Evolutionary conservation across 2,888 invertebrate species (phyloP).

Genomic region (Strigamia crassipes): DNA sequence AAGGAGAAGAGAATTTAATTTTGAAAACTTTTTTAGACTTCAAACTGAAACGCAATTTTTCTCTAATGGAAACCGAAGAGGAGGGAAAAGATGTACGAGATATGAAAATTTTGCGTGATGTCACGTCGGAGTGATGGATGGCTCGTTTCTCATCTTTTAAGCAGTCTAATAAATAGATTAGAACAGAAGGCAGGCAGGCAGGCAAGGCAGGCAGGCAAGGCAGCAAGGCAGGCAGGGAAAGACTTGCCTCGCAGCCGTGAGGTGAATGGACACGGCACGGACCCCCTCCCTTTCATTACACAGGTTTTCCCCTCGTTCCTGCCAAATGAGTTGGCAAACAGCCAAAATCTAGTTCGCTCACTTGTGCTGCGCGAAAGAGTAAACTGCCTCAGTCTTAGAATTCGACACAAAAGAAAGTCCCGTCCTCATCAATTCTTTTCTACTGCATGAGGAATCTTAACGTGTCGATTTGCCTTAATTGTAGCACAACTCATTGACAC

Average conservation of each 20-base stretch:
- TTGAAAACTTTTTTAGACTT: neutral
- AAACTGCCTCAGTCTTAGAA: conserved; percentile 28
- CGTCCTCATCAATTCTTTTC: conserved; percentile 29
- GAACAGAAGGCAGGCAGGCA: neutral
- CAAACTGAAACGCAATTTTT: conserved; percentile 6
- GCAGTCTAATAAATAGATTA: conserved; percentile 34
- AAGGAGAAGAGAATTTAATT: neutral
- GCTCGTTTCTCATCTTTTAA: conserved; percentile 30
- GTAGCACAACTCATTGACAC: conserved; percentile 37
- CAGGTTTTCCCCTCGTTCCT: conserved; percentile 3
- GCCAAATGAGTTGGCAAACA: conserved; percentile 15
- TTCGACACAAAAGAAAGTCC: conserved; percentile 30
- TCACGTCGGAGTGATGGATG: conserved; percentile 34
- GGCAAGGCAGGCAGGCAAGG: too few species aligned
- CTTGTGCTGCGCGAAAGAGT: conserved; percentile 29
- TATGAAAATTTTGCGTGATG: conserved; percentile 8
- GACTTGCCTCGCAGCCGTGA: neutral
- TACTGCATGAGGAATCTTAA: conserved; percentile 31
- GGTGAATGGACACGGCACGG: conserved; percentile 33
- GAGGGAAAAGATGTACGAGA: neutral
- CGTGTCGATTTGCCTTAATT: conserved; percentile 37
- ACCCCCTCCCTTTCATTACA: conserved; percentile 28
- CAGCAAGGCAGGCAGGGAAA: too few species aligned
- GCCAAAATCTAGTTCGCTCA: conserved; percentile 31
- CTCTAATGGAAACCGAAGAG: neutral